Evolutionary conservation across 2,888 invertebrate genomes (phyloP), one percentile per base, ranked within the genome.

Genomic region (Drosophila putrida): DNA sequence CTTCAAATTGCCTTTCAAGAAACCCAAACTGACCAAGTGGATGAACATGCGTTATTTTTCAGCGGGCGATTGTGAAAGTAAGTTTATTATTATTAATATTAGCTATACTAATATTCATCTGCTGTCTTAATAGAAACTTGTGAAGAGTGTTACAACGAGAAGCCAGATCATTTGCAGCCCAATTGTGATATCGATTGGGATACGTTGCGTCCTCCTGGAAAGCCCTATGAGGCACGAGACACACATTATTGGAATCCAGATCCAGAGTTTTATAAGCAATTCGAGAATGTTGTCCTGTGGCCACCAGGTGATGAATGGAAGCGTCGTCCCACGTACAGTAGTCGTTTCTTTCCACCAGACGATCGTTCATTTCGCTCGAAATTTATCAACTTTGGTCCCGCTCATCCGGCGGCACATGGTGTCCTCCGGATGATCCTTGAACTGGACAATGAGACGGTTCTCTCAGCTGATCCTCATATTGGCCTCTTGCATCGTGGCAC

Each of bases 391-490:
- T 97, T 97, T 91, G 98, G 98, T 0, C 98, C 98, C 0, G 96
- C 96, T 78, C 98, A 98, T 93, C 98, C 98, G 1, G 97, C 98
- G 4, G 98, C 98, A 41, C 98, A 98, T 90, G 98, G 98, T 6
- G 97, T 97, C 38, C 93, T 98, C 27, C 94, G 97, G 53, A 93
- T 98, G 51, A 95, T 98, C 8, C 91, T 97, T 25, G 95, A 96
- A 85, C 91, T 98, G 50, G 96, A 97, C 72, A 97, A 97, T 44
- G 97, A 98, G 94, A 94, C 95, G 6, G 96, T 98, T 0, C 92
- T 95, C 27, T 93, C 95, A 73, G 95, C 96, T 4, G 96, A 97
- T 92, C 97, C 97, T 2, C 97, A 98, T 86, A 95, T 98, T 77
- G 98, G 98, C 0, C 94, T 97, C 27, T 93, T 98, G 46, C 98